Evolutionary conservation across 2,888 invertebrate genomes (phyloP), one percentile per base, ranked within the genome.

Genomic region (Coleophora deauratella): DNA sequence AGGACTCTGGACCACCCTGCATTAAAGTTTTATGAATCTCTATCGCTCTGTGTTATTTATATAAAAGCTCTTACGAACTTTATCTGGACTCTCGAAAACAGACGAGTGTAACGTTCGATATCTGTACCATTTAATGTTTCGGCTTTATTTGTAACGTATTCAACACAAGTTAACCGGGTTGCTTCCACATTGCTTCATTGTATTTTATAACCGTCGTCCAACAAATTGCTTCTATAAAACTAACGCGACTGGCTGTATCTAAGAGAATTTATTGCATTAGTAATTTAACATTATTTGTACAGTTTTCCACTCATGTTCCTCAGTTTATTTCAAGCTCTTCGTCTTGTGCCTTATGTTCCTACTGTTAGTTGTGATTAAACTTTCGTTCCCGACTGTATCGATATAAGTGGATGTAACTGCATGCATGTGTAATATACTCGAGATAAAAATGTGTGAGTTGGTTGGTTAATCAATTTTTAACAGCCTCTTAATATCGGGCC

Each of bases 21-120:
- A 35, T 11, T 21, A 11, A 27, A 27, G n/a, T 35, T 12, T 8
- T 40, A 9, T n/a, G 21, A 14, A 30, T 11, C 37, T 45, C 45
- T 49, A 54, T 39, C 42, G 46, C 36, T 43, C 38, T 40, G 27
- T 30, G 53, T 54, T 55, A 55, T 55, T 52, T 50, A 52, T 51
- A 54, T 43, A 44, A 44, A 47, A 51, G 45, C 52, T 56, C 56
- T 63, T 65, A 59, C 59, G 62, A 60, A 59, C 58, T 62, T 71
- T 72, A 75, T 74, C 73, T 60, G 50, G 53, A 62, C 71, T 72
- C 72, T 76, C 67, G 66, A 72, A 62, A 66, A 60, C 72, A 70
- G 65, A 58, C 62, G 62, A 51, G 64, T 59, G 60, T 64, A 67
- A 66, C 55, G 69, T 51, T 65, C 69, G 66, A 69, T 76, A 75